These are phyloP conservation scores for Chaenodraco wilsoni DNA, from an alignment of 2,797 vertebrate genomes.

Conservation along the genomic window DNA sequence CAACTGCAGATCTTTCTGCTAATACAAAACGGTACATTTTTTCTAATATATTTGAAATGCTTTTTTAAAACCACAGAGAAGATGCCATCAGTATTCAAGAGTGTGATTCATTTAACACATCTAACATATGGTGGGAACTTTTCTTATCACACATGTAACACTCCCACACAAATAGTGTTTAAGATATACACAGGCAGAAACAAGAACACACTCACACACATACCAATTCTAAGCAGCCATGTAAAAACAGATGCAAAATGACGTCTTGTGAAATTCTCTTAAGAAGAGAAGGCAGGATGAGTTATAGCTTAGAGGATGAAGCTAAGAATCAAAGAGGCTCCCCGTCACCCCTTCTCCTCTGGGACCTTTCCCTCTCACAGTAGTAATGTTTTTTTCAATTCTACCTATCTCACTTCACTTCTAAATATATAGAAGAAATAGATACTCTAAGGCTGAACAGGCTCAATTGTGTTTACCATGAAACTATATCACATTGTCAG, in stretches of 20 bases:
- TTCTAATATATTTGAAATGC: neutral
- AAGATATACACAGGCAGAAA: neutral
- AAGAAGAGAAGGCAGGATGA: neutral
- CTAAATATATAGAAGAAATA: neutral
- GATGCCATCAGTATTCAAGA: neutral
- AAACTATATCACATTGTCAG: slow-evolving; percentile 42
- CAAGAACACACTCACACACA: neutral
- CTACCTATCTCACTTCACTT: neutral
- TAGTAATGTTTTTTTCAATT: slow-evolving; percentile 10
- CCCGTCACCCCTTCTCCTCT: neutral
- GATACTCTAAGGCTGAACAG: slow-evolving; percentile 14
- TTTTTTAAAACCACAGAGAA: slow-evolving; percentile 3
- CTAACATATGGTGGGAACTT: neutral
- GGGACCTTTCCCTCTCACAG: neutral
- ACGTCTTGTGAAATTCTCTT: neutral
- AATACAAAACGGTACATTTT: slow-evolving; percentile 8
- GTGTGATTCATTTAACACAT: neutral
- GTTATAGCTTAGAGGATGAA: slow-evolving; percentile 1
- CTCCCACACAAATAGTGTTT: neutral
- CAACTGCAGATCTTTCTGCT: slow-evolving; percentile 22
- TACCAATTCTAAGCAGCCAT: neutral
- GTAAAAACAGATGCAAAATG: slow-evolving; percentile 11
- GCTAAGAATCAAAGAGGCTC: slow-evolving; percentile 10
- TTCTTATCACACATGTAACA: neutral
- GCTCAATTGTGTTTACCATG: slow-evolving; percentile 17